These are phyloP conservation scores for Gadus macrocephalus DNA, from an alignment of 2,113 vertebrate species.

Conservation along the genomic window DNA sequence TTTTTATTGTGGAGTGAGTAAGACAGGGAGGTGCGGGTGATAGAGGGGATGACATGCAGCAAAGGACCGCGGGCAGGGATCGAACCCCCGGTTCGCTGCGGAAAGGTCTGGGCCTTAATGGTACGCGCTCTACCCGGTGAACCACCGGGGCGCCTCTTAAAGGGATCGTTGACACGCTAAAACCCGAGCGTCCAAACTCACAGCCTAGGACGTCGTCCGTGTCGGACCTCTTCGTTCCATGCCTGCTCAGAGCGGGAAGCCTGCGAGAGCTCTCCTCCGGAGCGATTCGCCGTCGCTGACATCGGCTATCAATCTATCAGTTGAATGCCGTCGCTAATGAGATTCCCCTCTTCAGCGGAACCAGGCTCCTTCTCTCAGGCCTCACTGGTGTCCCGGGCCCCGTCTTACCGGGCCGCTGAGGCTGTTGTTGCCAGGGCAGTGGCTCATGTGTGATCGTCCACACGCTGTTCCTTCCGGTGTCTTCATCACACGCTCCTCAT, in stretches of 20 bases:
- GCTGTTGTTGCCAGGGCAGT: neutral
- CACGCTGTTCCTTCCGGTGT: conserved; percentile 15
- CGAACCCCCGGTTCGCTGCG: too few species aligned
- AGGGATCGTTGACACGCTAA: too few species aligned
- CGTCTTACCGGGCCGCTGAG: too few species aligned
- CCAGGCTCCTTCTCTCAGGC: conserved; percentile 2
- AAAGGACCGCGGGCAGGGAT: too few species aligned
- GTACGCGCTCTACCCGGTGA: too few species aligned
- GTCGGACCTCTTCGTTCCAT: neutral
- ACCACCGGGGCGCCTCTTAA: too few species aligned
- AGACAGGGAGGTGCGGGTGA: too few species aligned
- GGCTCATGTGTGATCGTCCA: conserved; percentile 27
- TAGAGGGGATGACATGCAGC: too few species aligned
- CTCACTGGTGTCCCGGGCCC: conserved; percentile 24
- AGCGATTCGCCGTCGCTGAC: conserved; percentile 4
- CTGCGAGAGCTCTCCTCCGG: conserved; percentile 22
- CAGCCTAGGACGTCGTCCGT: too few species aligned
- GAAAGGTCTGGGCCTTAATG: too few species aligned
- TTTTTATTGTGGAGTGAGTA: too few species aligned
- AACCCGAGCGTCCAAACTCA: too few species aligned
- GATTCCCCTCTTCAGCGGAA: conserved; percentile 24
- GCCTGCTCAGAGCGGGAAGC: neutral
- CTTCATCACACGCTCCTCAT: conserved; percentile 18
- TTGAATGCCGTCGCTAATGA: conserved; percentile 39
- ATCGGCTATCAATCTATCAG: conserved; percentile 11